Conservation (phyloP, 2,888 invertebrate genomes). For the Chymomyza caudatula region DNA sequence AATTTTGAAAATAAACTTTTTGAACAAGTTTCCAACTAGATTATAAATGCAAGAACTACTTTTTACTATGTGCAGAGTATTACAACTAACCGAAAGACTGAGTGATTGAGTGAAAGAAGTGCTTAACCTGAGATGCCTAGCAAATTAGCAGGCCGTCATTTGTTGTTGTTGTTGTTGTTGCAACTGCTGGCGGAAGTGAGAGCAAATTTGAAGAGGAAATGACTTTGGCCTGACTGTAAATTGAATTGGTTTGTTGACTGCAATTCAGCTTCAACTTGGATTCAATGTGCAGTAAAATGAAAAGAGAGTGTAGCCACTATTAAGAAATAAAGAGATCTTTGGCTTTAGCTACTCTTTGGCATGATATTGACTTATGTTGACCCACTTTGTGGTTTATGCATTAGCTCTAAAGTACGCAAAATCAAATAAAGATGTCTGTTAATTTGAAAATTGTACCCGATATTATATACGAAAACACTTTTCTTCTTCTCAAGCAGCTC, state of each 20-base stretch:
- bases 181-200: conserved; percentile 53
- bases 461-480: too few relatives aligned
- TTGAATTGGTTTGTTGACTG: conserved; percentile 14
- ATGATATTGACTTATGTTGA: not conserved
- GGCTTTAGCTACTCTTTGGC: not conserved
- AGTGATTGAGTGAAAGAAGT: not conserved
- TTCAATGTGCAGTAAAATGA: not conserved
- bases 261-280: not conserved
- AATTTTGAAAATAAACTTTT: too few relatives aligned
- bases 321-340: not conserved
- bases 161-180: conserved; percentile 6
- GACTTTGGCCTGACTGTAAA: conserved; percentile 39
- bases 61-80: not conserved
- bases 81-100: not conserved
- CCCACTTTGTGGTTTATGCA: not conserved
- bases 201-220: conserved; percentile 64
- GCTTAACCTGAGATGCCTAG: conserved; percentile 33
- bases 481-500: too few relatives aligned
- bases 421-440: not conserved
- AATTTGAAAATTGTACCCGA: not conserved
- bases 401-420: not conserved
- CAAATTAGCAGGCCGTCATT: conserved; percentile 62
- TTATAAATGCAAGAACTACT: not conserved
- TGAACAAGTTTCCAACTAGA: not conserved
- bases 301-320: not conserved